Conservation (phyloP, 2,888 invertebrate genomes). For the Xylota segnis region DNA sequence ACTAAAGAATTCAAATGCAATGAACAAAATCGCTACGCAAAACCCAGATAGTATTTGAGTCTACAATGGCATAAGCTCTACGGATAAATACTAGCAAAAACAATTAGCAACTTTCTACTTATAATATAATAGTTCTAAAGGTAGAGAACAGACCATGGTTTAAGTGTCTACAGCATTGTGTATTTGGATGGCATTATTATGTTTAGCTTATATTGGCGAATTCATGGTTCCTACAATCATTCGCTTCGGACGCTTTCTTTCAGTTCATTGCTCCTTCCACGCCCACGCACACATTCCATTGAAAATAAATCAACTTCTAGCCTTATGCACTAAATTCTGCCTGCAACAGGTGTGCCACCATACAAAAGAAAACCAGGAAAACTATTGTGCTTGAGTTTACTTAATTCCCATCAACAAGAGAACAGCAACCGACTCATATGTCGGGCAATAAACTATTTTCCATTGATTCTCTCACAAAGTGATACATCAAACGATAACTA, state of each 20-base stretch:
- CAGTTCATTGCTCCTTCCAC: slow-evolving; percentile 9
- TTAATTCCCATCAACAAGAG: neutral
- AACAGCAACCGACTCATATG: slow-evolving; percentile 26
- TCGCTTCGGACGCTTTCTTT: neutral
- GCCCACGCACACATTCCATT: neutral
- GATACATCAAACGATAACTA: slow-evolving; percentile 26
- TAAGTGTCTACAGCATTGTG: no score
- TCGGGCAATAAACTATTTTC: slow-evolving; percentile 53
- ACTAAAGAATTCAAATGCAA: no score
- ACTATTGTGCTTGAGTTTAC: neutral
- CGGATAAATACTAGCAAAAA: no score
- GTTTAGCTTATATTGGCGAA: no score
- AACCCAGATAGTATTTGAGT: no score
- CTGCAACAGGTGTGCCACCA: slow-evolving; percentile 21
- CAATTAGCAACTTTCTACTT: no score
- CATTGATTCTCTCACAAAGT: slow-evolving; percentile 28
- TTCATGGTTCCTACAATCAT: neutral
- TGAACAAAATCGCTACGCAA: no score
- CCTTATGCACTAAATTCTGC: neutral
- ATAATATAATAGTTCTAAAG: no score
- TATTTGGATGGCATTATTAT: no score
- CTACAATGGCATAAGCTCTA: no score
- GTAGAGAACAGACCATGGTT: no score
- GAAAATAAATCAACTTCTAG: slow-evolving; percentile 3
- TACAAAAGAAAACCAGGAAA: neutral